Evolutionary conservation across 2,888 invertebrate species (phyloP).

Genomic region (Eumacrocentrus americanus): DNA sequence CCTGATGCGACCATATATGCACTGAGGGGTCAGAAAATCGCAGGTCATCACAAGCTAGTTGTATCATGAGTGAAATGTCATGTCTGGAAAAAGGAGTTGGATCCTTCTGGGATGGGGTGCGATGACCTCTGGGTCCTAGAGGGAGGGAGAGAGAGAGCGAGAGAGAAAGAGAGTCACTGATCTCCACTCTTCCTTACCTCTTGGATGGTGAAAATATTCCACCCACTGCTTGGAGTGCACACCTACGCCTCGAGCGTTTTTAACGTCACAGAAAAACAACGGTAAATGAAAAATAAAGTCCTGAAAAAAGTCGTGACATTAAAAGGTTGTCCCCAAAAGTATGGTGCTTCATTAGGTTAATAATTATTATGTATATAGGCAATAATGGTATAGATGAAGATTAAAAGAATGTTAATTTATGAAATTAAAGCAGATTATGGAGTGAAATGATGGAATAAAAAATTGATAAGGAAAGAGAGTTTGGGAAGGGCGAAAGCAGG

Average conservation of each 20-base stretch:
- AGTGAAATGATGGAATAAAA: no score
- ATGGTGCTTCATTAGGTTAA: no score
- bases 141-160: conserved; percentile 22
- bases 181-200: conserved; percentile 19
- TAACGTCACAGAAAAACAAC: conserved; percentile 23
- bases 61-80: conserved; percentile 14
- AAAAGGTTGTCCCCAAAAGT: no score
- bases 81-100: conserved; percentile 10
- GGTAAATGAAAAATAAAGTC: conserved; percentile 21
- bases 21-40: conserved; percentile 11
- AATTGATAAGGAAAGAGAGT: conserved; percentile 4
- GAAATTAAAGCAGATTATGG: neutral
- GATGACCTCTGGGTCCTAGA: conserved; percentile 24
- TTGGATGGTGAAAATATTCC: conserved; percentile 28
- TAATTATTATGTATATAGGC: neutral
- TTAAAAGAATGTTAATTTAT: neutral
- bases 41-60: neutral
- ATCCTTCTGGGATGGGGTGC: conserved; percentile 11
- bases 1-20: conserved; percentile 9
- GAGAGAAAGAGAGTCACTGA: conserved; percentile 39
- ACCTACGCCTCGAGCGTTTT: conserved; percentile 21
- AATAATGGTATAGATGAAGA: neutral
- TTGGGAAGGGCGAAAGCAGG: conserved; percentile 42
- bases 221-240: conserved; percentile 26
- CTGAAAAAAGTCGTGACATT: conserved; percentile 3